Percentiles rank a stretch among this genome's conserved stretches.
These are phyloP conservation scores for Poecilia wingei DNA, from an alignment of 2,797 vertebrate genomes.

Conservation along the genomic window DNA sequence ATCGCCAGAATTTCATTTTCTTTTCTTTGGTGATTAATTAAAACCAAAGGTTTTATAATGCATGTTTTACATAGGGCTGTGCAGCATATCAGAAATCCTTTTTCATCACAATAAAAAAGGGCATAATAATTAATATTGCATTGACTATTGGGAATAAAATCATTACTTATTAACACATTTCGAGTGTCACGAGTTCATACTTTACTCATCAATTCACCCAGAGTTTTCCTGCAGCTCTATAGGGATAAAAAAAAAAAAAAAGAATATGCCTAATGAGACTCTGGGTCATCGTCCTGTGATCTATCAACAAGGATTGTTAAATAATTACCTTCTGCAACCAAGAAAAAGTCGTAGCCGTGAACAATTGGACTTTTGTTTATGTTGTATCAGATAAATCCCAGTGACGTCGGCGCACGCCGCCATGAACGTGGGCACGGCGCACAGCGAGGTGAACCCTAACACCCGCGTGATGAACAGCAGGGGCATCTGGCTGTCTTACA, in stretches of 20 bases:
- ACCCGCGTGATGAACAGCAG: constrained; percentile 97
- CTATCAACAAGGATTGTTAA: not conserved
- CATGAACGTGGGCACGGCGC: constrained; percentile 98
- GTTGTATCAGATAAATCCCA: not conserved
- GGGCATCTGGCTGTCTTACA: constrained; percentile 97
- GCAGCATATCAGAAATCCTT: not conserved
- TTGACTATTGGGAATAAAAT: not conserved
- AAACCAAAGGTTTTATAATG: not conserved
- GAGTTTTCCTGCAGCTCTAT: not conserved
- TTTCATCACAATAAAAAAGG: not conserved
- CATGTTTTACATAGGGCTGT: not conserved
- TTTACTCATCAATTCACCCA: not conserved
- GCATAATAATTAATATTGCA: not conserved
- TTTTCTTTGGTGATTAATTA: not conserved
- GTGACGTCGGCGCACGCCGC: not conserved
- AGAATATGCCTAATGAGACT: not conserved
- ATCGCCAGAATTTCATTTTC: not conserved
- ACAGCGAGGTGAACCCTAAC: constrained; percentile 98
- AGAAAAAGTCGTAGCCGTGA: not conserved
- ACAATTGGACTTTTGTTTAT: not conserved
- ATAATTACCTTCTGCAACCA: not conserved
- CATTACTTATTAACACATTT: not conserved
- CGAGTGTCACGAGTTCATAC: not conserved
- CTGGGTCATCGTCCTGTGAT: not conserved
- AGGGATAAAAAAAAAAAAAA: not conserved